Evolutionary conservation across 2,888 invertebrate genomes (phyloP).

Genomic region (Philereme transversata): DNA sequence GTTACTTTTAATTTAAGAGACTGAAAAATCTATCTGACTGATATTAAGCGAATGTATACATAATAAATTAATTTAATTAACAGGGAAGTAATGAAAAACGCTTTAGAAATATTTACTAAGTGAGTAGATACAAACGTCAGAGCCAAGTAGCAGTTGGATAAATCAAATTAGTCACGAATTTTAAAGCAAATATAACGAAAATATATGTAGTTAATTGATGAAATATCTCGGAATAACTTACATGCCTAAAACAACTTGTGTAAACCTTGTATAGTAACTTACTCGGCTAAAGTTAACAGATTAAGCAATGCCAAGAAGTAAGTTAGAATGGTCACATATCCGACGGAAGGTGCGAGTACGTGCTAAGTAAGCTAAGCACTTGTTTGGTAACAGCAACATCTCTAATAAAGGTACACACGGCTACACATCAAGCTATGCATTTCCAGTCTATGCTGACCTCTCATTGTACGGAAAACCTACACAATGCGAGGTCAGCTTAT

Average conservation of each 20-base stretch:
- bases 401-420: constrained; percentile 12
- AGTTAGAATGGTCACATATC: constrained; percentile 32
- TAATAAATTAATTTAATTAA: too few relatives aligned
- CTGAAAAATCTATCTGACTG: too few relatives aligned
- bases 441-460: too few relatives aligned
- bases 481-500: too few relatives aligned
- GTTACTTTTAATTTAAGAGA: too few relatives aligned
- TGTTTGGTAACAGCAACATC: constrained; percentile 8
- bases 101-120: constrained; percentile 1
- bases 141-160: constrained; percentile 13
- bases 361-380: constrained; percentile 31
- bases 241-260: not conserved
- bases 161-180: constrained; percentile 22
- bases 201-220: not conserved
- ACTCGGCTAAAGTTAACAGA: constrained; percentile 13
- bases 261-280: not conserved
- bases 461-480: too few relatives aligned
- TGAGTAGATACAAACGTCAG: not conserved
- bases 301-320: constrained; percentile 16
- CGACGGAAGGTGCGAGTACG: constrained; percentile 33
- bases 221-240: constrained; percentile 1
- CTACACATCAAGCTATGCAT: too few relatives aligned
- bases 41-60: too few relatives aligned
- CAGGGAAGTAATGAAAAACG: too few relatives aligned
- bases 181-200: constrained; percentile 11